Base-by-base conservation (phyloP, 2,113 vertebrate genomes). In the Pungitius pungitius region DNA sequence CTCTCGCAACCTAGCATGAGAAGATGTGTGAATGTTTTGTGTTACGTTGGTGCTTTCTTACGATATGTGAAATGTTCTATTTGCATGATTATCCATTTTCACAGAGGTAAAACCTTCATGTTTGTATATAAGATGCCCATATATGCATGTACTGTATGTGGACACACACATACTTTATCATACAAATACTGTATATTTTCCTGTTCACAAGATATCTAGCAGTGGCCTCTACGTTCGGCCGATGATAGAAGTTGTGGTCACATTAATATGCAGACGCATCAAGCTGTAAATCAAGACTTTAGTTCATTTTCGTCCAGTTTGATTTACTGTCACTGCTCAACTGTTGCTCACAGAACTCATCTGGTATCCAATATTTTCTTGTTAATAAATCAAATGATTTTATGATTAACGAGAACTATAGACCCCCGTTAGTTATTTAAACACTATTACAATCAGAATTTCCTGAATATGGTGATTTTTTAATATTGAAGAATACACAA, bases 251-350 rank as follows among this genome's bases (percentile, higher is more conserved):
- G 89, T 64, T 69, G 56, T 66, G 60, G 77, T 85, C 58, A 22
- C 37, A 86, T 91, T 80, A 91, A 89, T 92, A 91, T 90, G 89
- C 63, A 87, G 42, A 80, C 57, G 52, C 42, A 75, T 84, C 89
- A 82, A 73, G 78, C 86, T 90, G 78, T 80, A 84, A 91, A 91
- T 89, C 73, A 85, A 88, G 78, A 82, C 64, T 67, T 68, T 66
- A 77, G 68, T 82, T 80, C 56, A 75, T 71, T 84, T 77, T 81
- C 8, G 18, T 68, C 76, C 86, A 77, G 67, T 83, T 63, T 73
- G 57, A 85, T 87, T 82, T 82, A 75, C 64, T 72, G 65, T 87
- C 55, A 39, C 40, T 9, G 12, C 55, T 74, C 47, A 67, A 77
- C 71, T 78, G 78, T 75, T 75, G 56, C 63, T 73, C 79, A 58